Evolutionary conservation across 2,797 vertebrate species (phyloP).

Genomic region (Hafferia zeledoni): DNA sequence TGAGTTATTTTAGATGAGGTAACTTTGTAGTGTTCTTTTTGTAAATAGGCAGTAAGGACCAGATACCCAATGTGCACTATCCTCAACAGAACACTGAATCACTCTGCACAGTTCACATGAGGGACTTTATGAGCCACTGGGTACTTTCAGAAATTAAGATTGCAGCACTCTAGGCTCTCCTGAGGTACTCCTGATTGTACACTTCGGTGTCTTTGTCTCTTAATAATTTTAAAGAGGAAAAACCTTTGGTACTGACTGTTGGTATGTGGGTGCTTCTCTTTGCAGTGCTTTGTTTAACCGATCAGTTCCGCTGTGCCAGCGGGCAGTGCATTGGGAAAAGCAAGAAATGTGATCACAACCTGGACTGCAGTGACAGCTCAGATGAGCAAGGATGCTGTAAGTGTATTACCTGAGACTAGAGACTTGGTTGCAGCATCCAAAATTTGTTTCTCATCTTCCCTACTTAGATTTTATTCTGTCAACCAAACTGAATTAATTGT

Average conservation of each 20-base stretch:
- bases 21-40: not conserved
- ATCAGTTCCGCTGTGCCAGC: conserved; percentile 92
- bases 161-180: not conserved
- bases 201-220: not conserved
- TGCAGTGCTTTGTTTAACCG: conserved; percentile 86
- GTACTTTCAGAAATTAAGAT: not conserved
- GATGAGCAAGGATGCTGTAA: conserved; percentile 96
- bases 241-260: not conserved
- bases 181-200: not conserved
- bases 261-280: not conserved
- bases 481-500: not conserved
- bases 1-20: not conserved
- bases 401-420: conserved; percentile 57
- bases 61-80: not conserved
- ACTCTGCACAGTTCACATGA: not conserved
- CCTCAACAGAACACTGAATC: not conserved
- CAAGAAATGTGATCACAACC: conserved; percentile 94
- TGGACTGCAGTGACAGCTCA: conserved; percentile 92
- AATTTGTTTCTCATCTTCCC: not conserved
- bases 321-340: conserved; percentile 94
- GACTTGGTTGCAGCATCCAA: not conserved
- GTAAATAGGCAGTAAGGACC: not conserved
- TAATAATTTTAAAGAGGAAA: not conserved
- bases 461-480: not conserved
- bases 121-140: not conserved